Evolutionary conservation across 2,888 invertebrate genomes (phyloP), one percentile per base, ranked within the genome.

Genomic region (Stenurella melanura): DNA sequence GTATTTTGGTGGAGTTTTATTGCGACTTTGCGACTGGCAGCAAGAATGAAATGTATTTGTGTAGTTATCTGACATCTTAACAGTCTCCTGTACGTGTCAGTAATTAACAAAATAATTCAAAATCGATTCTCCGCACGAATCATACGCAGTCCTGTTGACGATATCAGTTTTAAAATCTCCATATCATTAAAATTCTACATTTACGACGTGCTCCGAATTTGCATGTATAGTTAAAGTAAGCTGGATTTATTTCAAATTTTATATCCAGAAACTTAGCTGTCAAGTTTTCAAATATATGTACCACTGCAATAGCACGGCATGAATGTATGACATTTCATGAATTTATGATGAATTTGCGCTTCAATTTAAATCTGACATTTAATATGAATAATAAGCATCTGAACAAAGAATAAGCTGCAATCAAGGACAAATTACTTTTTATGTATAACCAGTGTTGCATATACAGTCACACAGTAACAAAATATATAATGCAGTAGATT

Each of bases 271-370:
- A 30, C 42, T 42, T 11, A 17, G 42, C 21, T 42, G 64, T 64
- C 64, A 64, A 7, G 19, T 17, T 64, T 21, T 42, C 18, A 42
- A 64, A 64, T 64, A 42, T 64, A 64, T 64, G 11, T 63, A 63
- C 11, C 19, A 64, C 64, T 64, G 64, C 64, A 64, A 42, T 42
- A 11, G 11, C 18, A 42, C 38, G 26, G 30, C 34, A 63, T 42
- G 38, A 38, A 18, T 64, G 38, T 42, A 26, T 64, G 64, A 17
- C 64, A 42, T 42, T 42, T 42, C 12, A 42, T 42, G 64, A 42
- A 38, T 17, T 18, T 42, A 18, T 19, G 12, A 64, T 42, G 38
- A 61, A 30, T 63, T 63, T 34, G 17, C 21, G 38, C 38, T 64
- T 38, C 21, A 34, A 34, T 34, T 34, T 50, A 50, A 64, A 42